Base-by-base conservation (phyloP, 2,113 vertebrate genomes). In the Alligator mississippiensis region DNA sequence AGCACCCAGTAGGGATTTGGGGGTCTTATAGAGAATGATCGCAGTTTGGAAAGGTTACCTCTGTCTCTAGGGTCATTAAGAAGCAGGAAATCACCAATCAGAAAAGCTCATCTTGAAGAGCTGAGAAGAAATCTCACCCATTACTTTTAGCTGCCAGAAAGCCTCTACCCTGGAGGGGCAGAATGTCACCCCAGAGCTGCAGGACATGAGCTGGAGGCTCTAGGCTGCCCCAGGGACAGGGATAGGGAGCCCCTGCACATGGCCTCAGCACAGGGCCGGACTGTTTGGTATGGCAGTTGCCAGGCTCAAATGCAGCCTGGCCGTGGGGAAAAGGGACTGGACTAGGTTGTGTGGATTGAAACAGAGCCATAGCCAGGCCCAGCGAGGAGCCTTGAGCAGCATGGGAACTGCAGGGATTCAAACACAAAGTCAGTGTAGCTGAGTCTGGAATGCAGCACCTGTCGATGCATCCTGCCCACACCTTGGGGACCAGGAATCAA, bases 121-220 rank as follows among this genome's bases (percentile, higher is more conserved):
- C 75, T 27, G 47, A 55, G 83, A 91, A 78, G 66, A 84, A 88
- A 90, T 54, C 63, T 34, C 34, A 55, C 11, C 3, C 3, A 11
- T 25, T 16, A 17, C 12, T 77, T 74, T 54, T 38, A 68, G 28
- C 22, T 77, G 74, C 38, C 55, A 27, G 70, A 57, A 18, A 80
- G 82, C 17, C 76, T 75, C 58, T 80, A 34, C 19, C 19, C 11
- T 21, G 68, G 10, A 72, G 47, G 21, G 34, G 72, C 2, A 70
- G 61, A 5, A 4, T 30, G 58, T 38, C 0, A 4, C 59, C 76
- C 47, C 11, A 5, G 82, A 84, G 84, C n/a, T 28, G 57, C 0
- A 0, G n/a, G 54, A 3, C 4, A 18, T 0, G 1, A 59, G 19
- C 12, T 17, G 58, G 27, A 59, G 64, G 75, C 59, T 5, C 0